These are phyloP conservation scores for Acrocephalus scirpaceus DNA, from an alignment of 2,797 vertebrate species.

Conservation along the genomic window DNA sequence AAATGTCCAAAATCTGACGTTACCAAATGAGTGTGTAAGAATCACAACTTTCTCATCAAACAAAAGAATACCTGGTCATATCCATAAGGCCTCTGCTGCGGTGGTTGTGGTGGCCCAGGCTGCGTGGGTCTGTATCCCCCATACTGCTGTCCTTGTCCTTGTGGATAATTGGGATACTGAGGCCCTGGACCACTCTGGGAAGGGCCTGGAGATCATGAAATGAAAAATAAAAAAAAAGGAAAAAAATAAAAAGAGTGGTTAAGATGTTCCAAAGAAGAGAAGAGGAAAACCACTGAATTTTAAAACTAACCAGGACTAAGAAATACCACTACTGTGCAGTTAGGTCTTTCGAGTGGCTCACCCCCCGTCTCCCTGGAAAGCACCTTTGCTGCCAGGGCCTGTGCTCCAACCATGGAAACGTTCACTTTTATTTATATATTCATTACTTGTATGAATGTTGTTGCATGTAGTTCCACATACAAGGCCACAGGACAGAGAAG, in stretches of 20 bases:
- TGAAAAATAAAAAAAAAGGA: background rate
- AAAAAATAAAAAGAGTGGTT: background rate
- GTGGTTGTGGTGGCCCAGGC: conserved; percentile 93
- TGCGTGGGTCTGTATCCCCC: conserved; percentile 92
- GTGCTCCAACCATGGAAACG: background rate
- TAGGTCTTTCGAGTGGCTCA: background rate
- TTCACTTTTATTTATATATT: background rate
- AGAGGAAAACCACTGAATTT: background rate
- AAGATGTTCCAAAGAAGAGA: background rate
- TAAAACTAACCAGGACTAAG: background rate
- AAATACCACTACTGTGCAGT: background rate
- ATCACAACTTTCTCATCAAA: background rate
- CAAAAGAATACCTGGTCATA: conserved; percentile 90
- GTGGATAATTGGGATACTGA: conserved; percentile 96
- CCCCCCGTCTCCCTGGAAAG: background rate
- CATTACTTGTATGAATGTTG: background rate
- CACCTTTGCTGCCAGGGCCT: background rate
- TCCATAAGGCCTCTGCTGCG: conserved; percentile 96
- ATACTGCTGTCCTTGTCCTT: conserved; percentile 97
- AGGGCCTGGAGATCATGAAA: conserved; percentile 79
- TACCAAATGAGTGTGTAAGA: background rate
- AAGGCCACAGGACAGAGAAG: background rate
- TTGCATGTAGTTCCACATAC: background rate
- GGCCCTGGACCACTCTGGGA: conserved; percentile 89
- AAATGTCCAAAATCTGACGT: background rate